Percentiles rank a stretch among this genome's conserved stretches.
Conservation (phyloP, 2,113 vertebrate species). For the Nothoprocta pentlandii region DNA sequence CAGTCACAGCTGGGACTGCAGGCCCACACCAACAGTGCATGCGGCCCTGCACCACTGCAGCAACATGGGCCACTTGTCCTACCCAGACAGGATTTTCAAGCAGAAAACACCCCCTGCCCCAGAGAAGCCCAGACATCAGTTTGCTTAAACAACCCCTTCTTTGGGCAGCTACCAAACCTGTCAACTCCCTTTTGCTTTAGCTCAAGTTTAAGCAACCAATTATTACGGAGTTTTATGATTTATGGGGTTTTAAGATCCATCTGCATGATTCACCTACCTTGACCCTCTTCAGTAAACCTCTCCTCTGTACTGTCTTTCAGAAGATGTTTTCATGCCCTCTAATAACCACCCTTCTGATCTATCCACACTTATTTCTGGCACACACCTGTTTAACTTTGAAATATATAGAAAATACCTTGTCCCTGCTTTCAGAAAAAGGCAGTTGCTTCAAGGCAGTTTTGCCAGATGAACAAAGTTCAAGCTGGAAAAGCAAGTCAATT, state of each 20-base stretch:
- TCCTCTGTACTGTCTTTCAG: background rate
- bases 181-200: background rate
- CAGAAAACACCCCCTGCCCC: background rate
- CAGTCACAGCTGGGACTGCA: background rate
- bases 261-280: background rate
- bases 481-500: background rate
- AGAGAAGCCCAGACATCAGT: background rate
- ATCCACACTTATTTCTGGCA: background rate
- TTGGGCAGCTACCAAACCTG: background rate
- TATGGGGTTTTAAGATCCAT: background rate
- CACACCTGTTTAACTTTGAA: background rate
- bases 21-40: background rate
- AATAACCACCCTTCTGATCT: background rate
- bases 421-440: background rate
- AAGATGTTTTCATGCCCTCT: background rate
- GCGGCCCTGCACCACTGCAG: background rate
- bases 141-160: background rate
- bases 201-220: background rate
- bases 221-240: background rate
- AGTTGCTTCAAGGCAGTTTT: background rate
- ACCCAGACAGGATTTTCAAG: background rate
- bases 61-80: rapidly evolving
- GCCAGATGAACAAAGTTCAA: background rate
- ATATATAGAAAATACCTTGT: background rate
- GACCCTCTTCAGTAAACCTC: background rate